Conservation (phyloP, 2,888 invertebrate genomes). For the Pasiphila rectangulata region DNA sequence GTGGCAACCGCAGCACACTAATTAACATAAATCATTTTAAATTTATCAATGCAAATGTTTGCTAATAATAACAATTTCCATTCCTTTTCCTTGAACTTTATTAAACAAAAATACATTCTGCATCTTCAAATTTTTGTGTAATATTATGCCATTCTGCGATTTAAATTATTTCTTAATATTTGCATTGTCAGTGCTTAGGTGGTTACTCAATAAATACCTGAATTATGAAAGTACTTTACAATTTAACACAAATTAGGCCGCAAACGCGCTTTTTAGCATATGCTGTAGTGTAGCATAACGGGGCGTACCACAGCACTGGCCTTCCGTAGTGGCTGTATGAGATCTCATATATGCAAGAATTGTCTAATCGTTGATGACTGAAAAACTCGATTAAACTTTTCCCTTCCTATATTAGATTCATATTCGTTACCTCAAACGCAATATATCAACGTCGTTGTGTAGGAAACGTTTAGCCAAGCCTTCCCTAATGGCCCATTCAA, state of each 20-base stretch:
- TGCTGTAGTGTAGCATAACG: too few species aligned
- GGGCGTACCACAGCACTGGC: too few species aligned
- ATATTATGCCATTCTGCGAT: slow-evolving; percentile 1
- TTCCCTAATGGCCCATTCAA: slow-evolving; percentile 67
- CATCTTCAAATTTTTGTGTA: slow-evolving; percentile 10
- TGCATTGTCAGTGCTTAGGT: too few species aligned
- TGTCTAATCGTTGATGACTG: slow-evolving; percentile 16
- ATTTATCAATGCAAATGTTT: slow-evolving; percentile 1
- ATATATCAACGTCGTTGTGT: slow-evolving; percentile 51
- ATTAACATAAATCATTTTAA: too few species aligned
- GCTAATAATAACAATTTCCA: slow-evolving; percentile 7
- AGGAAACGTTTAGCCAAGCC: slow-evolving; percentile 53
- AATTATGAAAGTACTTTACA: background rate
- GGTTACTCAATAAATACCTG: too few species aligned
- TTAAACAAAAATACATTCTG: slow-evolving; percentile 6
- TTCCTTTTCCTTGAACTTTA: slow-evolving; percentile 9
- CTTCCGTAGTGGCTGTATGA: too few species aligned
- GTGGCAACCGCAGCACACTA: too few species aligned
- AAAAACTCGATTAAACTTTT: slow-evolving; percentile 35
- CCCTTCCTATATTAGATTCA: slow-evolving; percentile 39
- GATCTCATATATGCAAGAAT: too few species aligned
- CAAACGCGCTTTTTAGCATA: too few species aligned
- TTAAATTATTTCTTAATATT: slow-evolving; percentile 7
- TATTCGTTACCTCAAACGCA: slow-evolving; percentile 39
- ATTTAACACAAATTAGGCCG: too few species aligned